Evolutionary conservation across 2,888 invertebrate genomes (phyloP), one percentile per base, ranked within the genome.

Genomic region (Odontocerum albicorne): DNA sequence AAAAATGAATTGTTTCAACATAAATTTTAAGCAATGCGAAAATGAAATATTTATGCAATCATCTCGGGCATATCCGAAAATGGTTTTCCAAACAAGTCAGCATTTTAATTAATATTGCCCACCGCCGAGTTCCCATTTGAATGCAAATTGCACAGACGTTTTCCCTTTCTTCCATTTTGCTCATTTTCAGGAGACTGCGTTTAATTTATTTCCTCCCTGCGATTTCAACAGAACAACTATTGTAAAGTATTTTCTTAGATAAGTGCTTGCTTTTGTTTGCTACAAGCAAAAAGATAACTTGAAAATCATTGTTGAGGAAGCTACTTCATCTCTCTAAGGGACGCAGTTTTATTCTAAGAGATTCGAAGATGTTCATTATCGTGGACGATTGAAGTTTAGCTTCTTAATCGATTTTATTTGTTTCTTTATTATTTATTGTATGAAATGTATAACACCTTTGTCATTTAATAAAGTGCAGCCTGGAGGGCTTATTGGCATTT

Each of bases 141-240:
- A 59, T 59, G 59, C 55, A 59, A 59, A 59, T 59, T 58, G 54
- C 58, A 49, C 45, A 45, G 53, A 46, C 53, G 46, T 12, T 27
- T 12, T 17, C 22, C 38, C 12, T 22, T 19, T 20, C 16, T 21
- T n/a, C 27, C 49, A 10, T 39, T 36, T 49, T 47, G 39, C 51
- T 59, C 58, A 59, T 59, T 59, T 59, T 53, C 56, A 50, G 46
- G 43, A 57, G 56, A 56, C 50, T 57, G 56, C 53, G 36, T 59
- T 59, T 56, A 59, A 59, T 59, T 59, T 56, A 59, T 59, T 53
- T 49, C 50, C 45, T 31, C 39, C 50, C 43, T 45, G 55, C 59
- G 51, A 59, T 59, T 59, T 55, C 55, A 51, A 45, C 33, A 42
- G 47, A 43, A 44, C 53, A 57, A 57, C 57, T 57, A 49, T 57